Percentiles rank a stretch among this genome's conserved stretches.
phyloP scores from a whole-genome alignment of 2,888 invertebrate species.

The Troilus luridus region DNA sequence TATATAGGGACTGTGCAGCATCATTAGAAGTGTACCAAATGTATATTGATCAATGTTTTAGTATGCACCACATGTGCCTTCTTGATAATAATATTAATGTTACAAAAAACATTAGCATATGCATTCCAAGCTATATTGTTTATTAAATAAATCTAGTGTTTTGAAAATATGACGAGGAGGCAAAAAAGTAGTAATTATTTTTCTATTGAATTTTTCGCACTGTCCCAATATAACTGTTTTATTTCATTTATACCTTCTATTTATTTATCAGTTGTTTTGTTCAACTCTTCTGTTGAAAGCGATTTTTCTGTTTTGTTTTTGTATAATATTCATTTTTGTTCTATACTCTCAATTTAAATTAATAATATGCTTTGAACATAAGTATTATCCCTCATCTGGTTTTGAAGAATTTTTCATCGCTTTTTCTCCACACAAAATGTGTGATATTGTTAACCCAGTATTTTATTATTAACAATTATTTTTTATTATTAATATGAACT shows the following conservation, averaged over 20 bases:
- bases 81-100: background rate
- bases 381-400: too few relatives aligned
- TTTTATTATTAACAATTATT: too few relatives aligned
- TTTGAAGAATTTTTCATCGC: too few relatives aligned
- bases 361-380: too few relatives aligned
- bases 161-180: background rate
- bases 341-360: too few relatives aligned
- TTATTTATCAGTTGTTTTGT: background rate
- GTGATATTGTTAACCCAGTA: too few relatives aligned
- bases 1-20: conserved; percentile 57
- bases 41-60: conserved; percentile 3
- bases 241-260: background rate
- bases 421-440: too few relatives aligned
- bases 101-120: background rate
- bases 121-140: background rate
- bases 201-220: conserved; percentile 20
- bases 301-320: too few relatives aligned
- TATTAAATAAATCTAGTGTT: background rate
- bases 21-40: conserved; percentile 15
- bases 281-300: too few relatives aligned
- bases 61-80: conserved; percentile 47
- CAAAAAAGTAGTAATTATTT: conserved; percentile 14
- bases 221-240: conserved; percentile 22
- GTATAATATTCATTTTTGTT: too few relatives aligned
- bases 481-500: too few relatives aligned